Base-by-base conservation (phyloP, 2,888 invertebrate species). In the Acrobasis repandana region DNA sequence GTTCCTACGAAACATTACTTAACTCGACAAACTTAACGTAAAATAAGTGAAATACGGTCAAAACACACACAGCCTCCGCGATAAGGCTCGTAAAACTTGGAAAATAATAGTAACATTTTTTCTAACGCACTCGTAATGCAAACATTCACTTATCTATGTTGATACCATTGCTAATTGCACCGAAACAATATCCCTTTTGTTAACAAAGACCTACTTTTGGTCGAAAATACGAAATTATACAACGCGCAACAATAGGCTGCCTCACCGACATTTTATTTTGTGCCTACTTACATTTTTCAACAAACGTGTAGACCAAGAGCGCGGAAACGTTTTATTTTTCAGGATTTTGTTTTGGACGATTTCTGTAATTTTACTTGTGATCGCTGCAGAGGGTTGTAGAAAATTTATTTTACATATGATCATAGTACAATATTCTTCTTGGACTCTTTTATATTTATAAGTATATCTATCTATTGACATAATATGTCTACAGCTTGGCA, bases 181-280 rank as follows among this genome's bases (percentile, higher is more conserved):
- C 79, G 76, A 82, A 87, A 89, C 89, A 90, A 90, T 90, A 88
- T 89, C 84, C 51, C 89, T 89, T 89, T 89, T 90, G 90, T 90
- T 87, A 72, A 77, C 79, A 77, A 82, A 89, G 88, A 85, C 90
- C 89, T 86, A 88, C 82, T 85, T 90, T 88, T 86, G 79, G 80
- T 80, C 84, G 76, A 76, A 85, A 87, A 86, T 76, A 82, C 80
- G 74, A 85, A 84, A 85, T 85, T 85, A 84, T 84, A 83, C 83
- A 85, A 83, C 76, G 69, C 73, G 59, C 59, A 70, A 67, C 75
- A 84, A 87, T 86, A 86, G 71, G 82, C 65, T 71, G 34, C 11
- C 50, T 51, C 9, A 11, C 38, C 51, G 43, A 38, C 38, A 59
- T 59, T 59, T 51, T 51, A 59, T 60, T 47, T 60, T 18, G 51